Evolutionary conservation across 1,140 invertebrate species (phyloP), one percentile per base, ranked within the genome.

Genomic region (Paralvinella palmiformis): DNA sequence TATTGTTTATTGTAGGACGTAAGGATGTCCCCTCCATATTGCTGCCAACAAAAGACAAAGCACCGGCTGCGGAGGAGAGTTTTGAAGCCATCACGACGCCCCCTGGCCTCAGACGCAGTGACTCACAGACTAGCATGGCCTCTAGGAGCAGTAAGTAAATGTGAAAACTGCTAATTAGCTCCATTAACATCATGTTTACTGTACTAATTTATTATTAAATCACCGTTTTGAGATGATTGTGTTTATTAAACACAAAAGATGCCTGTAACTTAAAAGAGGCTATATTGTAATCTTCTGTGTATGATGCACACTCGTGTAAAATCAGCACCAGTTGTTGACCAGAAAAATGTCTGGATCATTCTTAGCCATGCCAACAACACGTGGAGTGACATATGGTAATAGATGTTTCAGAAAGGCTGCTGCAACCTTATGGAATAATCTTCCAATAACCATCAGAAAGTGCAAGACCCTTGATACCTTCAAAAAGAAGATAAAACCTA

Each of bases 11-110:
- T 69, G 1, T 45, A 75, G 74, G 74, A 24, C 75, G 71, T 52
- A 75, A 75, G 56, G 77, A 79, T 63, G 58, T 79, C 15, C 59
- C 63, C 37, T 69, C 74, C n/a, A 67, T 73, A 13, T 60, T 79
- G n/a, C 59, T 75, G 13, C 69, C 74, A 50, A 73, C 68, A 27
- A 68, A 61, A 50, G 69, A 75, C 20, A 41, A 56, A 13, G 64
- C 64, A 20, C 63, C 66, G 17, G 58, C 60, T 17, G 29, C 59
- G 45, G 75, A 75, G 17, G 70, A 76, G 22, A 67, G 69, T 48
- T 76, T 76, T 58, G 69, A 73, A 44, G 62, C 68, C 3, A 50
- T 74, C n/a, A 63, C 68, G 24, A n/a, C 50, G 32, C 1, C 31
- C 31, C 22, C 29, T 31, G 61, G n/a, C n/a, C 29, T 41, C 3